Conservation (phyloP, 2,113 vertebrate genomes). For the Lophius piscatorius region DNA sequence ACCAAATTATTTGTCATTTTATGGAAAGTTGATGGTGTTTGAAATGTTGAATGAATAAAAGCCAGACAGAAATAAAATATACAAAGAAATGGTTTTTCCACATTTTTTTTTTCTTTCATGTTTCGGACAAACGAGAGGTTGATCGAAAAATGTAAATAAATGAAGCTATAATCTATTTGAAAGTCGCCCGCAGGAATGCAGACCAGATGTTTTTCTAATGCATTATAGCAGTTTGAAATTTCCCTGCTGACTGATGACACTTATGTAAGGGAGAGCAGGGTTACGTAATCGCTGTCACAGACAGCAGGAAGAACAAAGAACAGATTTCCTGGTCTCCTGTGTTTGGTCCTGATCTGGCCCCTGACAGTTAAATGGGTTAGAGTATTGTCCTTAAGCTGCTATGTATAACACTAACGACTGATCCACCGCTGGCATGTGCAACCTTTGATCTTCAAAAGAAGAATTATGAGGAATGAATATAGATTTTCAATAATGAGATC, state of each 20-base stretch:
- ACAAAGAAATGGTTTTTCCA: too few species aligned
- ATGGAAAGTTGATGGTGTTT: too few species aligned
- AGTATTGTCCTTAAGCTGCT: conserved; percentile 21
- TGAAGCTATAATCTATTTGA: not conserved
- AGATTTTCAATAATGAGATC: too few species aligned
- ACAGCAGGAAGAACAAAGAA: conserved; percentile 72
- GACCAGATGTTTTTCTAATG: conserved; percentile 28
- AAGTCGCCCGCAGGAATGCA: conserved; percentile 31
- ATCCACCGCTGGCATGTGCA: not conserved
- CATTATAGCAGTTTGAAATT: conserved; percentile 57
- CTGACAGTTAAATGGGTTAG: conserved; percentile 52
- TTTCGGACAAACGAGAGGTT: too few species aligned
- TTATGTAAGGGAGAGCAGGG: conserved; percentile 60
- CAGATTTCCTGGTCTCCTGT: conserved; percentile 70
- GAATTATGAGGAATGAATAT: not conserved
- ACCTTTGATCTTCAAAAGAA: not conserved
- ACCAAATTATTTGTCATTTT: too few species aligned
- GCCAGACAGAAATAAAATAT: too few species aligned
- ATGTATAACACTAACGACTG: conserved; percentile 13
- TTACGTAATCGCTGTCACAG: conserved; percentile 68
- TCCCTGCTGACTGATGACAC: conserved; percentile 60
- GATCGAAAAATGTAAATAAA: not conserved
- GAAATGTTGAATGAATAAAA: too few species aligned
- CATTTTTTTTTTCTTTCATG: too few species aligned
- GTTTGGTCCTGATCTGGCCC: conserved; percentile 54